Evolutionary conservation across 2,888 invertebrate species (phyloP).

Genomic region (Trichogramma dendrolimi): DNA sequence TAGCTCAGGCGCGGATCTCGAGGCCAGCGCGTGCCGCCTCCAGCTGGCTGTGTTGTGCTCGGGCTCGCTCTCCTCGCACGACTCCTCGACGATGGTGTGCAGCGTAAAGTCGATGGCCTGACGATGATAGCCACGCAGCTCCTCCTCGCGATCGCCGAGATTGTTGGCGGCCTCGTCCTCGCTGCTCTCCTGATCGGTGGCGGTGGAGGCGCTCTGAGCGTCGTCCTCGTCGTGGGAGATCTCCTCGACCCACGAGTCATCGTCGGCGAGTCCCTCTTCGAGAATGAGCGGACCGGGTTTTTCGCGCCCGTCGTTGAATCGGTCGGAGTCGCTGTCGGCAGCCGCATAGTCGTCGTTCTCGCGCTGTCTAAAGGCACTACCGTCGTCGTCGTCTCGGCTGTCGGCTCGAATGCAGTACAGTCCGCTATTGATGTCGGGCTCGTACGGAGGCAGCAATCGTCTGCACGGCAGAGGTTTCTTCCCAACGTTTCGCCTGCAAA

Average conservation of each 20-base stretch:
- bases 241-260: constrained; percentile 90
- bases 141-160: constrained; percentile 68
- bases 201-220: constrained; percentile 60
- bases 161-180: constrained; percentile 60
- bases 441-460: constrained; percentile 33
- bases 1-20: constrained; percentile 67
- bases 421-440: constrained; percentile 45
- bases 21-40: constrained; percentile 65
- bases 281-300: constrained; percentile 62
- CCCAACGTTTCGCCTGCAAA: constrained; percentile 34
- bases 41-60: constrained; percentile 57
- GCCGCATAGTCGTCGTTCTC: constrained; percentile 30
- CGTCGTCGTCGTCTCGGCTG: constrained; percentile 46
- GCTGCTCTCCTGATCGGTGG: constrained; percentile 65
- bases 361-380: constrained; percentile 39
- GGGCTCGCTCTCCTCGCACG: constrained; percentile 88
- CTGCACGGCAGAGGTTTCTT: constrained; percentile 46
- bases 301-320: neutral
- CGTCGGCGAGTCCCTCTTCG: constrained; percentile 83
- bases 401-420: constrained; percentile 42
- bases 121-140: constrained; percentile 76
- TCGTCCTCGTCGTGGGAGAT: constrained; percentile 75
- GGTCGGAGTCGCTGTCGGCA: constrained; percentile 16
- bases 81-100: constrained; percentile 91
- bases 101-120: constrained; percentile 82